Percentiles rank a stretch among this genome's conserved stretches.
Evolutionary conservation across 2,888 invertebrate species (phyloP).

Genomic region (Orchestes rusci): DNA sequence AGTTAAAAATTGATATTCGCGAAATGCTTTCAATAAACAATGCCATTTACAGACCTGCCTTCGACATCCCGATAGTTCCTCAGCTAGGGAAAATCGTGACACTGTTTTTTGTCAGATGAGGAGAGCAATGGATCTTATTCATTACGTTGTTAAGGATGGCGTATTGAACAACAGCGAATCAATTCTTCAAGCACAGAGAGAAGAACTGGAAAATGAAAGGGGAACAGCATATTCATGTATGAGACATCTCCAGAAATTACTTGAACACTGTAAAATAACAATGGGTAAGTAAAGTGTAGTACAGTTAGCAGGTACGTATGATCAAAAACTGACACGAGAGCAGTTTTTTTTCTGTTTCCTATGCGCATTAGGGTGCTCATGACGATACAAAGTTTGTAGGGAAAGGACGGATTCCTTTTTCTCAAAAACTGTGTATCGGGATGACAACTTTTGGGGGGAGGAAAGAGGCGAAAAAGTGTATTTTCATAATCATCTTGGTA

Average conservation of each 20-base stretch:
- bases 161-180: conserved; percentile 48
- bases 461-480: no score
- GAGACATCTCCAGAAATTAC: conserved; percentile 76
- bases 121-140: conserved; percentile 93
- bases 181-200: conserved; percentile 43
- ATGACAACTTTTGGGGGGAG: no score
- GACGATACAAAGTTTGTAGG: no score
- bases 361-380: no score
- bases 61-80: conserved; percentile 88
- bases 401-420: no score
- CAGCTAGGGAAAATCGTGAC: conserved; percentile 91
- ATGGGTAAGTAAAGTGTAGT: conserved; percentile 36
- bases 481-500: no score
- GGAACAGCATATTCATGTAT: conserved; percentile 75
- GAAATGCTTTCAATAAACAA: no score
- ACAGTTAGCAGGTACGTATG: no score
- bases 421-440: no score
- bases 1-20: no score
- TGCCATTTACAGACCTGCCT: conserved; percentile 68
- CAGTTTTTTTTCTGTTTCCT: no score
- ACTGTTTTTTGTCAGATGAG: conserved; percentile 98
- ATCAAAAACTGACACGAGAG: no score
- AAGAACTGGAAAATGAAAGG: conserved; percentile 57
- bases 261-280: conserved; percentile 81
- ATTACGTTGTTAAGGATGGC: conserved; percentile 96